A percentile compares a stretch with the other conserved stretches of the same genome.
Conservation (phyloP, 2,113 vertebrate species). For the Istiophorus platypterus region DNA sequence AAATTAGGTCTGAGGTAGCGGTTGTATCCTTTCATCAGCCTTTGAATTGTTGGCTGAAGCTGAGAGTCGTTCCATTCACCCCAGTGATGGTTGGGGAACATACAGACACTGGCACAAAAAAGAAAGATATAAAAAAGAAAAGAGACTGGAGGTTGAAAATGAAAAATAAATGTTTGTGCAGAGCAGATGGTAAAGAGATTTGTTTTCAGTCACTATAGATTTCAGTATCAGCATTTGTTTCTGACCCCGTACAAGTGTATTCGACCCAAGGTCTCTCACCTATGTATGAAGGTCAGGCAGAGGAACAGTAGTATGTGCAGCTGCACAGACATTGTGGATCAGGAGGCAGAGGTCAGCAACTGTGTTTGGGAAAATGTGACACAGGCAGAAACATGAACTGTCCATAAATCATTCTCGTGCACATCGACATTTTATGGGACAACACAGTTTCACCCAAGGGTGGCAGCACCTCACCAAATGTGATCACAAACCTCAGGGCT, state of each 20-base stretch:
- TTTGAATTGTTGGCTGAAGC: conserved; percentile 91
- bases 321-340: conserved; percentile 53
- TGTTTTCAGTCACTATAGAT: not conserved
- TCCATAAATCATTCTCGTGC: not conserved
- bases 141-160: not conserved
- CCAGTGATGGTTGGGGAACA: conserved; percentile 67
- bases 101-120: conserved; percentile 72
- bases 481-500: conserved; percentile 14
- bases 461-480: conserved; percentile 60
- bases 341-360: conserved; percentile 36
- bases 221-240: not conserved
- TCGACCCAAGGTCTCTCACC: conserved; percentile 64
- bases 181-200: not conserved
- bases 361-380: not conserved
- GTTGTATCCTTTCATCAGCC: conserved; percentile 93
- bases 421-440: not conserved
- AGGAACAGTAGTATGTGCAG: conserved; percentile 57
- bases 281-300: conserved; percentile 50
- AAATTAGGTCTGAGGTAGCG: conserved; percentile 93
- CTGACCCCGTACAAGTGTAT: not conserved
- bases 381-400: not conserved
- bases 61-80: conserved; percentile 78
- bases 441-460: conserved; percentile 44
- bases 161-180: not conserved
- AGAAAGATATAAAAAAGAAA: conserved; percentile 20